Conservation (phyloP, 1,140 invertebrate species). For the Eumaeus atala region DNA sequence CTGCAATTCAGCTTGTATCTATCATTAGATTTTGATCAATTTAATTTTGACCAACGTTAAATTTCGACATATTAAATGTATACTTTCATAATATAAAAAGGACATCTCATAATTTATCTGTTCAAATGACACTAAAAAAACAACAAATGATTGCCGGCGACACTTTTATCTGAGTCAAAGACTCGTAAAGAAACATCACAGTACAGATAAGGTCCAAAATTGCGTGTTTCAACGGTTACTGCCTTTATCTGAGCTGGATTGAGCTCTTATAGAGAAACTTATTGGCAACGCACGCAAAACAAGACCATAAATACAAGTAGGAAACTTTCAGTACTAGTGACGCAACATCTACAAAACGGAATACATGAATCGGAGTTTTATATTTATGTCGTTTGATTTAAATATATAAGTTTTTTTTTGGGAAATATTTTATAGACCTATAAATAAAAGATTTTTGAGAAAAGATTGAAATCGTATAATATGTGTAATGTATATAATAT, state of each 20-base stretch:
- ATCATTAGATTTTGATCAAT: no score
- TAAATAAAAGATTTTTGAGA: no score
- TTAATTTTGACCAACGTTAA: no score
- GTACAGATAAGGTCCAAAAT: slow-evolving; percentile 35
- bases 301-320: slow-evolving; percentile 34
- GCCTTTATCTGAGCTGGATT: slow-evolving; percentile 36
- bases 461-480: no score
- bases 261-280: slow-evolving; percentile 36
- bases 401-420: no score
- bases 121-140: slow-evolving; percentile 15
- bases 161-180: slow-evolving; percentile 36
- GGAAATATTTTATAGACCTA: no score
- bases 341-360: slow-evolving; percentile 12
- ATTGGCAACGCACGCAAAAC: slow-evolving; percentile 43
- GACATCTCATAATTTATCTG: slow-evolving; percentile 4
- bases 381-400: no score
- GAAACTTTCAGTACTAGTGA: slow-evolving; percentile 32
- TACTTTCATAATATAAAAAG: background rate
- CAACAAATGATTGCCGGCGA: slow-evolving; percentile 30
- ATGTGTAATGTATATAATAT: no score
- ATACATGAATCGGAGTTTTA: slow-evolving; percentile 13
- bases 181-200: slow-evolving; percentile 36
- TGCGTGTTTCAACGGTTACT: slow-evolving; percentile 33
- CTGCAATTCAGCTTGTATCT: no score
- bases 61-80: background rate